Percentiles rank a stretch among this genome's conserved stretches.
phyloP scores from a whole-genome alignment of 2,113 vertebrate genomes.

The Dromaius novaehollandiae region DNA sequence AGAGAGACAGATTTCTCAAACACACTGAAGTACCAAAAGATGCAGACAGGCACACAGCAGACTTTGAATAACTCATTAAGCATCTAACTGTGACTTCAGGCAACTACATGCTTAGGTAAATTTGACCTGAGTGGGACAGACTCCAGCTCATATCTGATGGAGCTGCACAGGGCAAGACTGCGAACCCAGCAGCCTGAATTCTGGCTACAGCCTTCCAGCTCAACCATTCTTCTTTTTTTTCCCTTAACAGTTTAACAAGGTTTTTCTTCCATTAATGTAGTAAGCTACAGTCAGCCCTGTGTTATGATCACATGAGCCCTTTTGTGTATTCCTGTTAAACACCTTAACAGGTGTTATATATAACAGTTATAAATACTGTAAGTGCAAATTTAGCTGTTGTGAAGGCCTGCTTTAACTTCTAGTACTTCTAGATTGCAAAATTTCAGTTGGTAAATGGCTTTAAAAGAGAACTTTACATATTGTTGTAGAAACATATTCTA shows the following conservation, averaged over 20 bases:
- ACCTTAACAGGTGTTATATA: too few species aligned
- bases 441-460: background rate
- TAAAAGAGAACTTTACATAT: background rate
- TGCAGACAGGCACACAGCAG: background rate
- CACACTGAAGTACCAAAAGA: background rate
- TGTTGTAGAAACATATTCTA: background rate
- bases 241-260: background rate
- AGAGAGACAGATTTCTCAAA: background rate
- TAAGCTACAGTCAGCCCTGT: background rate
- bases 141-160: background rate
- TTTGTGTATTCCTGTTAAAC: background rate
- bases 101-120: background rate
- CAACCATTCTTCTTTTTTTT: background rate
- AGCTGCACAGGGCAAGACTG: background rate
- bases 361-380: too few species aligned
- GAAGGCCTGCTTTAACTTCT: background rate
- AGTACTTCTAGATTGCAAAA: background rate
- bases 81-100: background rate
- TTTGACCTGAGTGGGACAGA: background rate
- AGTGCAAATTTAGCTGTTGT: background rate
- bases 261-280: background rate
- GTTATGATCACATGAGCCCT: background rate
- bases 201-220: rapidly evolving
- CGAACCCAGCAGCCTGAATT: background rate
- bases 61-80: background rate